These are phyloP conservation scores for Fringilla coelebs DNA, from an alignment of 2,797 vertebrate genomes.

Conservation along the genomic window DNA sequence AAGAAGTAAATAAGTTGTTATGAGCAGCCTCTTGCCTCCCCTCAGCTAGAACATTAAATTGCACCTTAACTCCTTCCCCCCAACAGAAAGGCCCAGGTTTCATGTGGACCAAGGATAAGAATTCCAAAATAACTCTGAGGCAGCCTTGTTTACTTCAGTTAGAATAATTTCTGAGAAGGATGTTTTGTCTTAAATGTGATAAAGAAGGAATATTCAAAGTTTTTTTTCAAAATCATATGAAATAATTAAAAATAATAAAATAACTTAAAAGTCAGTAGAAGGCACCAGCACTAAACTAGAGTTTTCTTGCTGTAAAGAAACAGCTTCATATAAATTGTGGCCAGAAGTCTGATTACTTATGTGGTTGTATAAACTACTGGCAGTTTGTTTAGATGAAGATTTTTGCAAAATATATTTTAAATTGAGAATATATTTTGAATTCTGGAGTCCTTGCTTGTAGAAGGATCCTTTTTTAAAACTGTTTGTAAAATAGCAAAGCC, in stretches of 20 bases:
- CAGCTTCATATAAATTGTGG: neutral
- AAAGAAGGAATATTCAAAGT: neutral
- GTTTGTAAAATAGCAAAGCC: neutral
- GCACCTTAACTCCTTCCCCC: neutral
- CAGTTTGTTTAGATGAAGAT: neutral
- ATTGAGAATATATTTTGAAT: slow-evolving; percentile 45
- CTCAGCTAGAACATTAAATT: neutral
- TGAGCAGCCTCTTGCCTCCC: neutral
- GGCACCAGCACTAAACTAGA: neutral
- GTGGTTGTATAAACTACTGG: slow-evolving; percentile 4
- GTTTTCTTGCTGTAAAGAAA: neutral
- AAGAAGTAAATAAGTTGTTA: neutral
- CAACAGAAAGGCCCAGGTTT: neutral
- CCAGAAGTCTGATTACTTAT: neutral
- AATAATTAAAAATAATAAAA: neutral
- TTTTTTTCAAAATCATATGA: neutral
- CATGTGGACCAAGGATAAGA: neutral
- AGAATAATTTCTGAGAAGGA: neutral
- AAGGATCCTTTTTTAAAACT: neutral
- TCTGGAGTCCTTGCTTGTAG: slow-evolving; percentile 21
- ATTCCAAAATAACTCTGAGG: neutral
- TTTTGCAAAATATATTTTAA: slow-evolving; percentile 42
- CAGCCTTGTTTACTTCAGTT: neutral
- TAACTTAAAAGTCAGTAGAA: neutral
- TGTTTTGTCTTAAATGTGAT: neutral